Conservation (phyloP, 2,113 vertebrate genomes). For the Caranx ignobilis region DNA sequence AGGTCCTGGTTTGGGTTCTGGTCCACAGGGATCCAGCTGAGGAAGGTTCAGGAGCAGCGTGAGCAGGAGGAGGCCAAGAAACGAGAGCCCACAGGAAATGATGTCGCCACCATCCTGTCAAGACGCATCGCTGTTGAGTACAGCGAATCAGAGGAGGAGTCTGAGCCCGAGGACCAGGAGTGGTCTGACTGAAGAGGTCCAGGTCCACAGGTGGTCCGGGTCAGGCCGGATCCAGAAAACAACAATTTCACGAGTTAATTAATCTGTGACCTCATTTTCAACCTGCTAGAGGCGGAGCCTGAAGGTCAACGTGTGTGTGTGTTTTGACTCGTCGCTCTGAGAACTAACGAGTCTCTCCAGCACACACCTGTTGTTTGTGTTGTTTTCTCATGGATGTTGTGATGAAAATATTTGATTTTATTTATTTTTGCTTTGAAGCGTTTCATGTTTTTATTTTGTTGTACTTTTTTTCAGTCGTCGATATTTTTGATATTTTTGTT, state of each 20-base stretch:
- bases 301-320: no score
- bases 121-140: slow-evolving; percentile 91
- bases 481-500: neutral
- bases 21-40: slow-evolving; percentile 86
- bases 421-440: no score
- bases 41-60: slow-evolving; percentile 89
- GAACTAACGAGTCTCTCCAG: no score
- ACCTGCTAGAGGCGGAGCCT: neutral
- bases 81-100: slow-evolving; percentile 89
- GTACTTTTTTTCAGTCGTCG: neutral
- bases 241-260: no score
- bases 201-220: no score
- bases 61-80: slow-evolving; percentile 83
- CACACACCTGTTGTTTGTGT: no score
- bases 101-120: slow-evolving; percentile 78
- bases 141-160: slow-evolving; percentile 92
- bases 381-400: no score
- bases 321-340: no score
- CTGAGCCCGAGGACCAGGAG: slow-evolving; percentile 91
- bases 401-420: no score
- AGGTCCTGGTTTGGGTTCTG: neutral
- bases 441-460: neutral
- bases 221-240: neutral
- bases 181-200: slow-evolving; percentile 87
- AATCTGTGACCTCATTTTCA: neutral